These are phyloP conservation scores for Buathra laborator DNA, from an alignment of 2,888 invertebrate species.

Conservation along the genomic window DNA sequence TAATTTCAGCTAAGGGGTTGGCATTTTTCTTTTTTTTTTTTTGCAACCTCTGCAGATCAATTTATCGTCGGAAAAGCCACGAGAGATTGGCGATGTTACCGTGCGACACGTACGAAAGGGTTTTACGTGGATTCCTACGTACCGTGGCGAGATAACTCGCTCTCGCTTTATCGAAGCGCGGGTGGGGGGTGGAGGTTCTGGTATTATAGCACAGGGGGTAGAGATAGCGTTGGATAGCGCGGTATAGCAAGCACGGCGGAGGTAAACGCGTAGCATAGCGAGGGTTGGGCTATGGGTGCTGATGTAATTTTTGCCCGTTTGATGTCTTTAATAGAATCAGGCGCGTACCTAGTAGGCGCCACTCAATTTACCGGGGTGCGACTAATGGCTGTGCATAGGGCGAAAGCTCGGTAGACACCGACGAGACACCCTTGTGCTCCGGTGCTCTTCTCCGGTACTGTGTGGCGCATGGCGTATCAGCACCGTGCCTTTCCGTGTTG, in stretches of 20 bases:
- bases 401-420: conserved; percentile 65
- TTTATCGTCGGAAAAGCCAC: conserved; percentile 53
- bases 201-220: conserved; percentile 32
- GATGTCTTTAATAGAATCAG: conserved; percentile 85
- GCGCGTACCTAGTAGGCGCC: conserved; percentile 84
- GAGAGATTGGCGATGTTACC: conserved; percentile 51
- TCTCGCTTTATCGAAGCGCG: conserved; percentile 32
- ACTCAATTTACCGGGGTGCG: conserved; percentile 84
- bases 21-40: conserved; percentile 35
- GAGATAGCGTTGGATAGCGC: conserved; percentile 11
- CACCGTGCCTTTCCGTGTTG: conserved; percentile 44
- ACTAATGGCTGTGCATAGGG: conserved; percentile 82
- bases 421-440: conserved; percentile 59
- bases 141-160: conserved; percentile 1
- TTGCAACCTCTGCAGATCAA: conserved; percentile 48
- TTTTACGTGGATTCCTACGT: conserved; percentile 58
- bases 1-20: conserved; percentile 45
- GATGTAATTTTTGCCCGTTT: conserved; percentile 85
- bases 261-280: conserved; percentile 42
- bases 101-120: conserved; percentile 33
- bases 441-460: background rate
- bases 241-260: conserved; percentile 18
- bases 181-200: conserved; percentile 27
- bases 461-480: conserved; percentile 3
- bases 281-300: conserved; percentile 80